These are phyloP conservation scores for Aythya baeri DNA, from an alignment of 2,113 vertebrate genomes.

Conservation along the genomic window DNA sequence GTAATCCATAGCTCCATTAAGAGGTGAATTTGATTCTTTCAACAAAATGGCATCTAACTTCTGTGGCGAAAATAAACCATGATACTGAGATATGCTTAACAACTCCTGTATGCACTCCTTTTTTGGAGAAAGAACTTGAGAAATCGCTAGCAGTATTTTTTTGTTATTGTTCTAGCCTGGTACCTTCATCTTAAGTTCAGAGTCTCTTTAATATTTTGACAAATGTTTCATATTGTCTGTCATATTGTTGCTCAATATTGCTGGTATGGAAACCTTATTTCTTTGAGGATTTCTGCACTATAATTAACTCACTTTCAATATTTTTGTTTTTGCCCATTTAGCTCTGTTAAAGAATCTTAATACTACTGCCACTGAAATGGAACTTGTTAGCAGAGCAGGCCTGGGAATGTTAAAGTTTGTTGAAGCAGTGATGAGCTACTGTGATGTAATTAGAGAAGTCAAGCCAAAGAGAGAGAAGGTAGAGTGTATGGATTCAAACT, in stretches of 20 bases:
- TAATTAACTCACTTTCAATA: neutral
- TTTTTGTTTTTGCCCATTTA: slow-evolving; percentile 48
- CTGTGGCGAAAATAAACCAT: neutral
- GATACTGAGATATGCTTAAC: neutral
- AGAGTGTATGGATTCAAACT: neutral
- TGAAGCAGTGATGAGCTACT: slow-evolving; percentile 93
- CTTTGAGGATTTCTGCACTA: neutral
- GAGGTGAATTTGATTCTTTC: neutral
- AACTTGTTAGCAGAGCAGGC: slow-evolving; percentile 92
- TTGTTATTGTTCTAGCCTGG: neutral
- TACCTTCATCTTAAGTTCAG: neutral
- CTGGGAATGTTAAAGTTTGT: slow-evolving; percentile 96
- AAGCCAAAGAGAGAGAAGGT: slow-evolving; percentile 97
- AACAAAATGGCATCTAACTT: neutral
- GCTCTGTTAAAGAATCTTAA: slow-evolving; percentile 88
- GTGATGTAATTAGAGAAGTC: slow-evolving; percentile 88
- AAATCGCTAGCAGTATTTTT: neutral
- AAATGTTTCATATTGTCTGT: neutral
- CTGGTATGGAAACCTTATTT: neutral
- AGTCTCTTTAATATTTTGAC: neutral
- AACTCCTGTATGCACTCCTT: neutral
- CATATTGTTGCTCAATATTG: neutral
- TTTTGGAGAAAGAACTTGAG: neutral
- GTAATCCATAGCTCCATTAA: neutral
- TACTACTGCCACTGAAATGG: slow-evolving; percentile 90